Conservation (phyloP, 1,140 invertebrate species). For the Cotesia chilonis region DNA sequence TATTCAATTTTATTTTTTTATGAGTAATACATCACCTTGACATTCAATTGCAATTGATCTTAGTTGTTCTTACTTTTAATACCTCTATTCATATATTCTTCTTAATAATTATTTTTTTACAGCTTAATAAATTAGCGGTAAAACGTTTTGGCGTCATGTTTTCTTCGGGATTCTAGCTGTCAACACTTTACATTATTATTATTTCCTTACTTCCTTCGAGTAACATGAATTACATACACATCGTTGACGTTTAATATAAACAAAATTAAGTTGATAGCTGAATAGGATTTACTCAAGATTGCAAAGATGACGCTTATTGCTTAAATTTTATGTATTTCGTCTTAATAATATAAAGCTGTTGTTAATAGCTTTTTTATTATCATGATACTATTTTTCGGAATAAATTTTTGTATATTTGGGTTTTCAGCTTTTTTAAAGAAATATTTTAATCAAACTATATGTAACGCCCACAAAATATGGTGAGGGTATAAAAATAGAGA, state of each 20-base stretch:
- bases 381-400: background rate
- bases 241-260: slow-evolving; percentile 1
- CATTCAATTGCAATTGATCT: slow-evolving; percentile 11
- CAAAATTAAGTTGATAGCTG: slow-evolving; percentile 6
- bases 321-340: background rate
- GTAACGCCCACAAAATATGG: too few species aligned
- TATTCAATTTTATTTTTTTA: too few species aligned
- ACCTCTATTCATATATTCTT: background rate
- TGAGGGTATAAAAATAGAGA: too few species aligned
- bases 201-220: background rate
- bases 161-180: slow-evolving; percentile 6
- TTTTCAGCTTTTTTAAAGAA: too few species aligned
- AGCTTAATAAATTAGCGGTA: background rate
- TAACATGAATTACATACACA: background rate
- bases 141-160: background rate
- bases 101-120: background rate
- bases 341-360: background rate
- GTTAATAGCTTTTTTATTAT: background rate
- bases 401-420: too few species aligned
- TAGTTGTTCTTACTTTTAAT: background rate
- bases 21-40: slow-evolving; percentile 11
- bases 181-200: slow-evolving; percentile 4
- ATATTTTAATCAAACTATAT: too few species aligned
- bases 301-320: background rate
- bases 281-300: background rate